Evolutionary conservation across 1,140 invertebrate species (phyloP).

Genomic region (Drosophila nebulosa): DNA sequence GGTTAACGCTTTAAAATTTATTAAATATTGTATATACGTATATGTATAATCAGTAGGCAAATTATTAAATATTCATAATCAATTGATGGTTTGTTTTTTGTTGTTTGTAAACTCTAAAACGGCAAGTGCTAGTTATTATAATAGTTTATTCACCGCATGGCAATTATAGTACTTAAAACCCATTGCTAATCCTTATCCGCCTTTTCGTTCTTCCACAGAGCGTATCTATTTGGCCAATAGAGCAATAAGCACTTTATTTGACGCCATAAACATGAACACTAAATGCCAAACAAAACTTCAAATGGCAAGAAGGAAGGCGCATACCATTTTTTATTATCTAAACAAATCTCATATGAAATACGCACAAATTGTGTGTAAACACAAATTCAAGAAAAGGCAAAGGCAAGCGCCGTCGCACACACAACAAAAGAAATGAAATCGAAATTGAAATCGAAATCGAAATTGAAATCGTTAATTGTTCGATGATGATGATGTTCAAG

Average conservation of each 20-base stretch:
- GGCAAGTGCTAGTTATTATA: too few species aligned
- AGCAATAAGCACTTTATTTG: conserved; percentile 5
- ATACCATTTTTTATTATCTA: conserved; percentile 49
- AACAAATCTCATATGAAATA: conserved; percentile 37
- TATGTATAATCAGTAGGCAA: too few species aligned
- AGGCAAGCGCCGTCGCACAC: neutral
- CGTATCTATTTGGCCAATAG: neutral
- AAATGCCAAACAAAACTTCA: conserved; percentile 26
- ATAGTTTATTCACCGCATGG: too few species aligned
- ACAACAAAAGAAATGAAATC: neutral
- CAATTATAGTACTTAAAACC: too few species aligned
- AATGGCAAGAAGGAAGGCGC: conserved; percentile 24
- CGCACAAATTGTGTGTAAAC: conserved; percentile 33
- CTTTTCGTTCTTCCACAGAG: neutral
- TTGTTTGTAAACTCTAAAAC: too few species aligned
- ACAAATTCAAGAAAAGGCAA: neutral
- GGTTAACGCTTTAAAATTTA: too few species aligned
- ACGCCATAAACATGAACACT: conserved; percentile 32
- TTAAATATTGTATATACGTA: too few species aligned
- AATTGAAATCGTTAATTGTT: conserved; percentile 25
- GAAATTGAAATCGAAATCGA: conserved; percentile 15
- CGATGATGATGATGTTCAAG: conserved; percentile 35
- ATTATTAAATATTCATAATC: too few species aligned
- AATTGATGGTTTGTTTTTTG: too few species aligned
- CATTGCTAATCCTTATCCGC: neutral